These are phyloP conservation scores for Meganola albula DNA, from an alignment of 2,888 invertebrate genomes.

Conservation along the genomic window DNA sequence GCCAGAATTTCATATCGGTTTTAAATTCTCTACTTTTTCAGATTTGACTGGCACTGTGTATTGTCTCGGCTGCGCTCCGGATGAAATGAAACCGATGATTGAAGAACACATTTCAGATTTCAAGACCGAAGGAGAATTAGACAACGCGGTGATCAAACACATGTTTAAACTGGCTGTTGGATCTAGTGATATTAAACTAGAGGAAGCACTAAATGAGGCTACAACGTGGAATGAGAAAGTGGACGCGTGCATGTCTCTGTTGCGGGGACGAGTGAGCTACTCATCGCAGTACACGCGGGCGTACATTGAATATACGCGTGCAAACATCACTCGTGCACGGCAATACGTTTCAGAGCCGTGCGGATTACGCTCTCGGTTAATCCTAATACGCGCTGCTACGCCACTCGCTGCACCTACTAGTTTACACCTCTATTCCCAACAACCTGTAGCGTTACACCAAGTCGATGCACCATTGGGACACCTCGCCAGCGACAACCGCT, in stretches of 20 bases:
- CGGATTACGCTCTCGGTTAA: conserved; percentile 30
- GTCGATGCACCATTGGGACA: conserved; percentile 27
- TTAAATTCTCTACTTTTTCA: conserved; percentile 28
- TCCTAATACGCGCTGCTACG: conserved; percentile 24
- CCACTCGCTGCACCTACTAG: not conserved
- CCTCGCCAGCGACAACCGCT: conserved; percentile 29
- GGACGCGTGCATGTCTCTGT: conserved; percentile 23
- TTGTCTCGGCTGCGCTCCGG: conserved; percentile 45
- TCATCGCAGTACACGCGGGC: conserved; percentile 38
- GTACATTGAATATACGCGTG: conserved; percentile 33
- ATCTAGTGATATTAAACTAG: conserved; percentile 16
- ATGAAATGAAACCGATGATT: conserved; percentile 28
- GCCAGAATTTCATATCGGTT: too few relatives aligned
- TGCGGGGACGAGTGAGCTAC: conserved; percentile 31
- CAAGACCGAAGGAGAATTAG: conserved; percentile 25
- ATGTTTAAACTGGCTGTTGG: conserved; percentile 35
- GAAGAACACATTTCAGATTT: conserved; percentile 22
- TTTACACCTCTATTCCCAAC: conserved; percentile 10
- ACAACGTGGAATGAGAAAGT: conserved; percentile 37
- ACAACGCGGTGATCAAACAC: conserved; percentile 32
- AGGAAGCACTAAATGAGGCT: conserved; percentile 12
- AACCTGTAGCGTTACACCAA: conserved; percentile 23
- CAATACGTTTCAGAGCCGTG: conserved; percentile 13
- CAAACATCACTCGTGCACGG: conserved; percentile 26
- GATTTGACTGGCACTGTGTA: conserved; percentile 46